These are phyloP conservation scores for Tiliacea aurago DNA, from an alignment of 2,888 invertebrate genomes.

Conservation along the genomic window DNA sequence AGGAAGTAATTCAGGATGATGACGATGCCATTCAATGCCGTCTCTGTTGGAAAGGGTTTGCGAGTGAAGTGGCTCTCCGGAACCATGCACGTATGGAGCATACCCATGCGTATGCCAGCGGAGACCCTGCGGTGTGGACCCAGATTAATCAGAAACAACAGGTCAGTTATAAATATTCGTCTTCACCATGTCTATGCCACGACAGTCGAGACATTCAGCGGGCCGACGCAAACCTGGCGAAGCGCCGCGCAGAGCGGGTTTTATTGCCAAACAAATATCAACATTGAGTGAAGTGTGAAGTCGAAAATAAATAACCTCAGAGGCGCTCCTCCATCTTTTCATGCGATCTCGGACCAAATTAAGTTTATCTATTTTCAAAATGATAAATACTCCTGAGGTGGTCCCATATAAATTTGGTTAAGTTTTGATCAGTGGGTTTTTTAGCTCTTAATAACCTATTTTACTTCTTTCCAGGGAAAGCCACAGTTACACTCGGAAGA, in stretches of 20 bases:
- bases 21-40: constrained; percentile 75
- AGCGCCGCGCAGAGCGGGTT: background rate
- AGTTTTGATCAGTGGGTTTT: no score
- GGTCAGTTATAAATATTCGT: constrained; percentile 45
- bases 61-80: constrained; percentile 74
- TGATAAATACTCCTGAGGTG: no score
- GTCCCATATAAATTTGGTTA: no score
- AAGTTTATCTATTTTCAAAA: no score
- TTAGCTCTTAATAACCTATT: no score
- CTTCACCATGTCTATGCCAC: background rate
- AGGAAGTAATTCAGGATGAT: constrained; percentile 70
- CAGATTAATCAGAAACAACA: constrained; percentile 29
- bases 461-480: background rate
- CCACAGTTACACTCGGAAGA: background rate
- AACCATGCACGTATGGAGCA: constrained; percentile 85
- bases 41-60: constrained; percentile 78
- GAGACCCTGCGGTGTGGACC: constrained; percentile 73
- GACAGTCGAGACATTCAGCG: background rate
- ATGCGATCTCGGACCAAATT: no score
- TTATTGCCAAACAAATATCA: background rate
- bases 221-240: background rate
- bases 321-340: no score
- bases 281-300: background rate
- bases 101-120: constrained; percentile 71
- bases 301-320: no score